phyloP scores from a whole-genome alignment of 2,113 vertebrate genomes.

The Spea multiplicata region DNA sequence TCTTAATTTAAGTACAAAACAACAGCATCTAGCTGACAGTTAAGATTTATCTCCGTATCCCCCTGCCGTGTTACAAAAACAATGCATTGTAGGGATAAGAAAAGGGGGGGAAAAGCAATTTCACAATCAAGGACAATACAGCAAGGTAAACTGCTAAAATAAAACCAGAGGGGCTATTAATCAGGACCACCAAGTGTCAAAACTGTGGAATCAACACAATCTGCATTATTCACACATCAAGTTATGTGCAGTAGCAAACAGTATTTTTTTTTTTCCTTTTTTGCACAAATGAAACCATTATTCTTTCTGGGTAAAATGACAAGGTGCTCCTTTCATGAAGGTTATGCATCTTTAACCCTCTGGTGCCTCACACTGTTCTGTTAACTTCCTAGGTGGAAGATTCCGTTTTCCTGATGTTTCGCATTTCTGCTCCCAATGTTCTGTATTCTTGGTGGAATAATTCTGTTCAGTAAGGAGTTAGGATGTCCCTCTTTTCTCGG shows the following conservation, averaged over 20 bases:
- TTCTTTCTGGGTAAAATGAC: background rate
- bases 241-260: background rate
- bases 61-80: conserved; percentile 55
- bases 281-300: background rate
- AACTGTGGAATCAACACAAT: conserved; percentile 7
- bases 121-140: conserved; percentile 75
- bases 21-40: conserved; percentile 60
- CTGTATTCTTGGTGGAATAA: too few species aligned
- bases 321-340: background rate
- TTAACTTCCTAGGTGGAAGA: too few species aligned
- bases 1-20: conserved; percentile 61
- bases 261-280: conserved; percentile 4
- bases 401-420: too few species aligned
- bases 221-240: background rate
- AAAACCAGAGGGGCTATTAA: conserved; percentile 22
- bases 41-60: conserved; percentile 76
- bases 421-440: too few species aligned
- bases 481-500: too few species aligned
- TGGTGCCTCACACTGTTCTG: too few species aligned
- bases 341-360: background rate
- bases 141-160: conserved; percentile 65
- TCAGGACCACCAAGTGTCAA: conserved; percentile 32
- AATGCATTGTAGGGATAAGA: conserved; percentile 56
- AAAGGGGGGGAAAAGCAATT: conserved; percentile 60
- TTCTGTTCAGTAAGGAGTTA: too few species aligned